Conservation (phyloP, 1,140 invertebrate genomes). For the Theocolax elegans region DNA sequence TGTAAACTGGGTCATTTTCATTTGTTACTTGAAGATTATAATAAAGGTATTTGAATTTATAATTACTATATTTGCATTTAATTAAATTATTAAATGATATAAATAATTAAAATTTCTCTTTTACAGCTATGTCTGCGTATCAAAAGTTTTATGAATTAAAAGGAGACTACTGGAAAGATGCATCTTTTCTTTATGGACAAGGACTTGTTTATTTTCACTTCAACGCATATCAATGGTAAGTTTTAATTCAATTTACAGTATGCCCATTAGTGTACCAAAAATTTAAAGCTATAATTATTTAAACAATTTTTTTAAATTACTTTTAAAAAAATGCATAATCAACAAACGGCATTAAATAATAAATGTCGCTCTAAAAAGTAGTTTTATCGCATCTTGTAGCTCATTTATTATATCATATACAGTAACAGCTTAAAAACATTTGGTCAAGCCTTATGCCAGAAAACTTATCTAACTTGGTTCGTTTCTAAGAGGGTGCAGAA, state of each 20-base stretch:
- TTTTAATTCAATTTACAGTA: too few species aligned
- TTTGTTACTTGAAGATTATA: conserved; percentile 88
- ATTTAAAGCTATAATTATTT: too few species aligned
- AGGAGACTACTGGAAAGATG: conserved; percentile 89
- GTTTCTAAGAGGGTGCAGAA: conserved; percentile 4
- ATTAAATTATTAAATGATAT: neutral
- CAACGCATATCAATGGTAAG: conserved; percentile 95
- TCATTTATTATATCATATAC: too few species aligned
- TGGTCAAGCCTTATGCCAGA: too few species aligned
- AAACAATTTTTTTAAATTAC: neutral
- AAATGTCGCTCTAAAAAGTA: too few species aligned
- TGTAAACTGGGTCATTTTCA: conserved; percentile 95
- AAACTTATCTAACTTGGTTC: too few species aligned
- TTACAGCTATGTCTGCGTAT: conserved; percentile 92
- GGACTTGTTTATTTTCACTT: conserved; percentile 96
- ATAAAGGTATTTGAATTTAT: conserved; percentile 76
- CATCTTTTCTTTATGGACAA: conserved; percentile 90
- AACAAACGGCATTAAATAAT: too few species aligned
- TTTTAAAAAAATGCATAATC: too few species aligned
- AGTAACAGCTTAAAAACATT: too few species aligned
- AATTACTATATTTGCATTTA: too few species aligned
- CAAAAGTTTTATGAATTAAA: conserved; percentile 88
- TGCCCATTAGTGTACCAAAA: too few species aligned
- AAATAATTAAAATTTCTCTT: conserved; percentile 42
- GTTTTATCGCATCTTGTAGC: too few species aligned